Conservation (phyloP, 2,797 vertebrate genomes). For the Phylloscopus collybita region DNA sequence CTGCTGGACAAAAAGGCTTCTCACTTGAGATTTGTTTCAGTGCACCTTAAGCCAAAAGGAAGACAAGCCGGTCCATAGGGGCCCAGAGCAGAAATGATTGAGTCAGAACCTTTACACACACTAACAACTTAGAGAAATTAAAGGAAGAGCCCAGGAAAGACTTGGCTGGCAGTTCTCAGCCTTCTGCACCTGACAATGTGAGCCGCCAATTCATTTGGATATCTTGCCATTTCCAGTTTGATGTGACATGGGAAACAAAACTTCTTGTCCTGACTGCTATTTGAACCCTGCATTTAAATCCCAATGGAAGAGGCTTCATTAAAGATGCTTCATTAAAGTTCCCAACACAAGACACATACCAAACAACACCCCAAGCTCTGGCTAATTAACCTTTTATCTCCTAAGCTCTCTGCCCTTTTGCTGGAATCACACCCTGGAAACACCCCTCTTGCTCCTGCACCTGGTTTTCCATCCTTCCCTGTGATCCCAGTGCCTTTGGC, state of each 20-base stretch:
- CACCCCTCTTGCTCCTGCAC: not conserved
- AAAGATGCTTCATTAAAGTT: not conserved
- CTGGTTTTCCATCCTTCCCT: slow-evolving; percentile 26
- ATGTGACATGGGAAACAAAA: slow-evolving; percentile 29
- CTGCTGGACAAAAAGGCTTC: not conserved
- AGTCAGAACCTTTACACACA: not conserved
- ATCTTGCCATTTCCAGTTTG: slow-evolving; percentile 18
- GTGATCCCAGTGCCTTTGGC: not conserved
- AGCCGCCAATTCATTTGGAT: not conserved
- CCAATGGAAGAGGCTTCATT: not conserved
- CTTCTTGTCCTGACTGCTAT: slow-evolving; percentile 18
- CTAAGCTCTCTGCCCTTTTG: not conserved
- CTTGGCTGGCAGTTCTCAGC: not conserved
- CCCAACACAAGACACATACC: not conserved
- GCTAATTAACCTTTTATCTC: slow-evolving; percentile 34
- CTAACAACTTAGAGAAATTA: not conserved
- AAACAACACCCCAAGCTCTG: not conserved
- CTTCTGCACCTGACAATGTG: slow-evolving; percentile 35
- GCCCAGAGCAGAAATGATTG: not conserved
- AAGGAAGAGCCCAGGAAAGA: not conserved
- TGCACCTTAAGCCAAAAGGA: not conserved
- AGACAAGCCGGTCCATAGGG: not conserved
- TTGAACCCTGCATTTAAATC: slow-evolving; percentile 1
- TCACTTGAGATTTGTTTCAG: not conserved
- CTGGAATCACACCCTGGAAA: not conserved